Conservation (phyloP, 2,888 invertebrate genomes). For the Cephus sareptanus region DNA sequence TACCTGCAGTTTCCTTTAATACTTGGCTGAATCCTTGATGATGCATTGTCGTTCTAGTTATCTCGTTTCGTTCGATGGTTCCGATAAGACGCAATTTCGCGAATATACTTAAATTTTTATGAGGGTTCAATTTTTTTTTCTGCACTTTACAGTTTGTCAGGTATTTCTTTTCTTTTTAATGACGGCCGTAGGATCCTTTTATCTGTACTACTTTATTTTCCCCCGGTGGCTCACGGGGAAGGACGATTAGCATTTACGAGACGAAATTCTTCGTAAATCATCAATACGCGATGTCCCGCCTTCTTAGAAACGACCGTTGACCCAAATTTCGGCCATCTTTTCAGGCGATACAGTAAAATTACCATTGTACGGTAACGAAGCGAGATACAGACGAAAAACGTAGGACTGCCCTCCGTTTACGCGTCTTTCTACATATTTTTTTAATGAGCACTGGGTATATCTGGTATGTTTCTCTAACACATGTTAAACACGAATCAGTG, state of each 20-base stretch:
- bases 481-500: too few species aligned
- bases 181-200: neutral
- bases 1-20: neutral
- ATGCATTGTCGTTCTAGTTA: neutral
- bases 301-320: neutral
- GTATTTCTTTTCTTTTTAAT: neutral
- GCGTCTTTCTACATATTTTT: neutral
- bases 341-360: neutral
- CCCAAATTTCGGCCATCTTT: neutral
- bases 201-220: neutral
- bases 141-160: too few species aligned
- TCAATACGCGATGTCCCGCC: neutral
- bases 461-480: neutral
- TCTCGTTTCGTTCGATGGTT: neutral
- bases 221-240: neutral
- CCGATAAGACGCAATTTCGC: neutral
- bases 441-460: neutral
- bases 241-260: neutral
- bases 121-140: too few species aligned
- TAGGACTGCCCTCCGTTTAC: too few species aligned
- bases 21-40: neutral
- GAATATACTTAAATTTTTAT: too few species aligned
- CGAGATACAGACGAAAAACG: neutral
- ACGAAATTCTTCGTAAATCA: neutral
- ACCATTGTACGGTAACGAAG: neutral